Base-by-base conservation (phyloP, 2,888 invertebrate species). In the Ennomos fuscantarius region DNA sequence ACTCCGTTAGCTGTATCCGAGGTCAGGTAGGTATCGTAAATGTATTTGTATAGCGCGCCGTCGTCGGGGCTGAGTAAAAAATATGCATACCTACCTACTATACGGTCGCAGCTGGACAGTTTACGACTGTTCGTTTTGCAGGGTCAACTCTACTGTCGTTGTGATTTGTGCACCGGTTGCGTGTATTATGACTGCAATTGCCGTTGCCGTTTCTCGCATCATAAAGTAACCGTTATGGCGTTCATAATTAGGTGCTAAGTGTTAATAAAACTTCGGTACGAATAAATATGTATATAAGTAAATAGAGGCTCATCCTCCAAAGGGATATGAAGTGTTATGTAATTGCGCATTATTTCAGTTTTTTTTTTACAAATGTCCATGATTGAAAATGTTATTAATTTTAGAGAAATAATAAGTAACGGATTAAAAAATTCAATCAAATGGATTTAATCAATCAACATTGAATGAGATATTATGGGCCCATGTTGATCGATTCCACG, bases 1-100 rank as follows among this genome's bases (percentile, higher is more conserved):
- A 40, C 39, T 76, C 87, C 87, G 87, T 87, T 87, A 86, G 75
- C 79, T 81, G 79, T 86, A 79, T 56, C 88, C 87, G 86, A 90
- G 89, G 89, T 88, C 89, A 88, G 86, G 84, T 76, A 76, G 74
- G 76, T 73, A 73, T 72, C 65, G 72, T 37, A 51, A 55, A 52
- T 55, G 39, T 46, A 57, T 41, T 51, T 56, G 60, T 70, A 64
- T 60, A 66, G 60, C 70, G 70, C 62, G 60, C 65, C 68, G 70
- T 63, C 24, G 62, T 37, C 63, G 63, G 37, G 10, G 37, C 65
- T 61, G 59, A 63, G 67, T 67, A 62, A 74, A 72, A 24, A 77
- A 76, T 76, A 69, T 77, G 73, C 76, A 78, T 67, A 72, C 63
- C 73, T 68, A 71, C 64, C 73, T n/a, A n/a, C n/a, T n/a, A n/a